These are phyloP conservation scores for Ophiothrix spiculata DNA, from an alignment of 35 echinoderm and acorn worm species.

Conservation along the genomic window DNA sequence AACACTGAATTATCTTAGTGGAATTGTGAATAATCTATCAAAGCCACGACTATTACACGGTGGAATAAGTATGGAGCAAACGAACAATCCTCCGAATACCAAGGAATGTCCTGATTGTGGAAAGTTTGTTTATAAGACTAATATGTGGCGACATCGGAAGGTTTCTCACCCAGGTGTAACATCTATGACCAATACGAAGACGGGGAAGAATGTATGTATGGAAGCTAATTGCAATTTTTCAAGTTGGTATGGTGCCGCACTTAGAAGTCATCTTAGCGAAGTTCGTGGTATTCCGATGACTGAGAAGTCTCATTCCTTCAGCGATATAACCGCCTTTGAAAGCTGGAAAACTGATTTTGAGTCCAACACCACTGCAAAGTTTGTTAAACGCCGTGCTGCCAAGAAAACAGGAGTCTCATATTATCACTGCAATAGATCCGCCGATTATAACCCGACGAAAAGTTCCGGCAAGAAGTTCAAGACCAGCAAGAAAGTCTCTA, in stretches of 20 bases:
- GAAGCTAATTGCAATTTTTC: neutral
- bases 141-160: neutral
- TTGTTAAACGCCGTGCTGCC: neutral
- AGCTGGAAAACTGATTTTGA: neutral
- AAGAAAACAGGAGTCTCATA: neutral
- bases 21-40: no score
- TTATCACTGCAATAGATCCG: neutral
- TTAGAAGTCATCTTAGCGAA: neutral
- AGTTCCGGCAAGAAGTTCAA: neutral
- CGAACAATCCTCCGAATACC: no score
- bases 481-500: neutral
- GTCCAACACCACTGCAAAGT: neutral
- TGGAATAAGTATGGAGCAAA: no score
- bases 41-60: no score
- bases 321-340: neutral
- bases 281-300: neutral
- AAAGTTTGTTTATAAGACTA: neutral
- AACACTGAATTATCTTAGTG: no score
- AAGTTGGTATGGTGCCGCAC: neutral
- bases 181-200: neutral
- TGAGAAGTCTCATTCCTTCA: neutral
- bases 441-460: neutral
- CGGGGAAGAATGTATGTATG: neutral
- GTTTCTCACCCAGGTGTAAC: neutral
- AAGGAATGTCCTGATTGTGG: neutral